Conservation (phyloP, 2,113 vertebrate genomes). For the Alaudala cheleensis region DNA sequence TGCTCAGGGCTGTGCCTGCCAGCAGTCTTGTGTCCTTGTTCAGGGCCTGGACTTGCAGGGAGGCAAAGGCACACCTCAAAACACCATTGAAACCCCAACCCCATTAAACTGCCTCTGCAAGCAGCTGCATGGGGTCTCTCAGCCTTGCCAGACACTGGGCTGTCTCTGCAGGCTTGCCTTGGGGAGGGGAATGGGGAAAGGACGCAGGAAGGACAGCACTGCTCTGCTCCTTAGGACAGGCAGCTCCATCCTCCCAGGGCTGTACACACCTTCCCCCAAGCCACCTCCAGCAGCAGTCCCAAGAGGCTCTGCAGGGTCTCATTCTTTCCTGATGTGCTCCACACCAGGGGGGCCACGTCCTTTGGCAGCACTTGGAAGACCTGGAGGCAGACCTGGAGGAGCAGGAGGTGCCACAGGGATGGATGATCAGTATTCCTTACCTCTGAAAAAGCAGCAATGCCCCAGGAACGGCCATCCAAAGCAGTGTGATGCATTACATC, state of each 20-base stretch:
- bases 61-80: not conserved
- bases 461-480: not conserved
- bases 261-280: slow-evolving; percentile 73
- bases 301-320: slow-evolving; percentile 73
- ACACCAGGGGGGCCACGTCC: slow-evolving; percentile 74
- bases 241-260: not conserved
- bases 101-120: not conserved
- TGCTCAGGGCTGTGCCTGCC: slow-evolving; percentile 82
- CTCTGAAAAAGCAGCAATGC: not conserved
- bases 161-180: not conserved
- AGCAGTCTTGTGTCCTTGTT: slow-evolving; percentile 82
- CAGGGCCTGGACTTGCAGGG: slow-evolving; percentile 49
- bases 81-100: not conserved
- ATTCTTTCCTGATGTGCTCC: slow-evolving; percentile 14
- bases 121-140: not conserved
- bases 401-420: not conserved
- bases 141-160: not conserved
- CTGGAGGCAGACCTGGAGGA: slow-evolving; percentile 83
- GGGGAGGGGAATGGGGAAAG: not conserved
- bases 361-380: slow-evolving; percentile 80
- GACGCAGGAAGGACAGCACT: fast-evolving
- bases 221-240: not conserved
- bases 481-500: fast-evolving
- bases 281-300: slow-evolving; percentile 76
- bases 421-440: not conserved